Percentiles rank a stretch among this genome's conserved stretches.
Evolutionary conservation across 2,888 invertebrate species (phyloP).

Genomic region (Monochamus alternatus): DNA sequence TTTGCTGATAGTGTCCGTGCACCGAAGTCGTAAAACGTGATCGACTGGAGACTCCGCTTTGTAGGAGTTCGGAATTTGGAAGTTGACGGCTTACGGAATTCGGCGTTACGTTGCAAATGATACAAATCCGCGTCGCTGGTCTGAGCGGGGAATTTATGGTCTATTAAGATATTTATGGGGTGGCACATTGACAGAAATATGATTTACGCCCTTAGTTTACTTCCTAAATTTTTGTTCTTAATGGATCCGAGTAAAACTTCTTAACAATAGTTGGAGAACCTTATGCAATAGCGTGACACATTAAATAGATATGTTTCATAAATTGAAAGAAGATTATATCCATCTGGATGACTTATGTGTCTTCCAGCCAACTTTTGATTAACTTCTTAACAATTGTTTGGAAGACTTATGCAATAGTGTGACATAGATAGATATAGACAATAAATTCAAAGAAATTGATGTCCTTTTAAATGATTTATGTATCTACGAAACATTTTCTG

Average conservation of each 20-base stretch:
- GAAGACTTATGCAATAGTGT: too few relatives aligned
- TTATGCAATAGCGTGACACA: too few relatives aligned
- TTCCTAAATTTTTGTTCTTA: background rate
- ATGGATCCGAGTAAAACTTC: background rate
- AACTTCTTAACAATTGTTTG: too few relatives aligned
- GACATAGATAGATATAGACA: too few relatives aligned
- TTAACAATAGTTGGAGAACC: too few relatives aligned
- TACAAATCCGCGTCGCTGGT: constrained; percentile 14
- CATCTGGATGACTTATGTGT: too few relatives aligned
- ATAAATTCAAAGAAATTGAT: too few relatives aligned
- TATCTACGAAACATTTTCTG: too few relatives aligned
- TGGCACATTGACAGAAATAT: constrained; percentile 26
- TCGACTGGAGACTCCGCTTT: constrained; percentile 38
- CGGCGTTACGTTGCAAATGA: constrained; percentile 13
- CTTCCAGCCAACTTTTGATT: too few relatives aligned
- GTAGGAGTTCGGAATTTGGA: constrained; percentile 30
- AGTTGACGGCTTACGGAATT: constrained; percentile 25
- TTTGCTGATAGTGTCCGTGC: constrained; percentile 55
- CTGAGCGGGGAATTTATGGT: constrained; percentile 24
- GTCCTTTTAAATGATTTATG: too few relatives aligned
- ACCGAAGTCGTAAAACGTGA: constrained; percentile 45
- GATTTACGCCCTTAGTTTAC: constrained; percentile 23
- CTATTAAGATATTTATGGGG: constrained; percentile 39
- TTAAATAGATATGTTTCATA: too few relatives aligned
- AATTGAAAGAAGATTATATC: too few relatives aligned